Conservation (phyloP, 2,888 invertebrate species). For the Acleris emargana region DNA sequence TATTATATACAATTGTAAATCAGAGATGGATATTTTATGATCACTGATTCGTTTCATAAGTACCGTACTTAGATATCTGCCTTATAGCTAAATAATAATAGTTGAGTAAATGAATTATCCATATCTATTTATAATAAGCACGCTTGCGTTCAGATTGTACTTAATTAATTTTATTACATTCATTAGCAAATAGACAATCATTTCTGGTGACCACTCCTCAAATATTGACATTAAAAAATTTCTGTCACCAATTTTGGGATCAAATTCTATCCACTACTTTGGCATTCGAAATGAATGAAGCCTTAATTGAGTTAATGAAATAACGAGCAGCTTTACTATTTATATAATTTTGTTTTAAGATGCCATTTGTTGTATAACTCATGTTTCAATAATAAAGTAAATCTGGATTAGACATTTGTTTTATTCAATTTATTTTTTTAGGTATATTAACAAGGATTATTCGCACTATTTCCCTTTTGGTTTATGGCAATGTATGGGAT, state of each 20-base stretch:
- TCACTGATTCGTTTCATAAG: constrained; percentile 47
- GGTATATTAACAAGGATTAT: no score
- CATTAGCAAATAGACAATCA: constrained; percentile 42
- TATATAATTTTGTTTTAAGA: constrained; percentile 78
- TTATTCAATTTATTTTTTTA: constrained; percentile 16
- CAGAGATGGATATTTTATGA: constrained; percentile 41
- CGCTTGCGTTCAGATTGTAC: constrained; percentile 53
- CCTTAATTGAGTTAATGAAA: constrained; percentile 47
- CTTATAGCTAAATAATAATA: constrained; percentile 42
- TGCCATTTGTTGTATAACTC: constrained; percentile 84
- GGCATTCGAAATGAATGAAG: constrained; percentile 53
- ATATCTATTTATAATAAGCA: constrained; percentile 24
- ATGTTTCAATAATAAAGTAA: constrained; percentile 82
- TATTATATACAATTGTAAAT: constrained; percentile 30
- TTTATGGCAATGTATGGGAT: no score
- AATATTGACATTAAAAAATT: constrained; percentile 24
- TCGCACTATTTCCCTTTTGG: no score
- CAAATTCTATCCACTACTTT: constrained; percentile 57
- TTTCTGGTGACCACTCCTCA: constrained; percentile 8
- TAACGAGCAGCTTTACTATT: constrained; percentile 81
- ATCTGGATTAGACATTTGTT: constrained; percentile 61
- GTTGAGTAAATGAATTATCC: constrained; percentile 31
- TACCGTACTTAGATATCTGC: constrained; percentile 49
- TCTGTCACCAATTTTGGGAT: constrained; percentile 65
- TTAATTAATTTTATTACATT: constrained; percentile 66